Percentiles rank a stretch among this genome's conserved stretches.
phyloP scores from a whole-genome alignment of 2,113 vertebrate species.

The Entomyzon cyanotis region DNA sequence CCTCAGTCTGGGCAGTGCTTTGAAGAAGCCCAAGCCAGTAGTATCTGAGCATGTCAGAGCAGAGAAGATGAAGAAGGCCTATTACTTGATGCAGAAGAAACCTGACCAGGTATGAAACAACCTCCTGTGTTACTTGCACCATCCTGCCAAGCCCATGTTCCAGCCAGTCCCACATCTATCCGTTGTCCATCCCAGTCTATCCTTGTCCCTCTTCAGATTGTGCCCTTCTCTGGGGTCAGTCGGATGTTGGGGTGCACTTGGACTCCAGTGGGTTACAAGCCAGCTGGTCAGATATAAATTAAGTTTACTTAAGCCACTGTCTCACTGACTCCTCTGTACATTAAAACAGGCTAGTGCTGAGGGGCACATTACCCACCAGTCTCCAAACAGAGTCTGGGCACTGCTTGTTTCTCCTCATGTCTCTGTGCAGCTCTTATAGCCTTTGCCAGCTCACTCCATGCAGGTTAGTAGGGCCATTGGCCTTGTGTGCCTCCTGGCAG shows the following conservation, averaged over 20 bases:
- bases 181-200: background rate
- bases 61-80: slow-evolving; percentile 90
- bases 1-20: slow-evolving; percentile 65
- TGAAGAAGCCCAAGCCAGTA: slow-evolving; percentile 57
- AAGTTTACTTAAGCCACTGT: background rate
- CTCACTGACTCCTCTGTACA: background rate
- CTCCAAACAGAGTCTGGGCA: background rate
- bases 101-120: slow-evolving; percentile 81
- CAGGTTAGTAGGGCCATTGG: background rate
- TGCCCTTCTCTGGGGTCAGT: background rate
- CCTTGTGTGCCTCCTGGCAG: background rate
- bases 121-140: background rate
- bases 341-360: background rate
- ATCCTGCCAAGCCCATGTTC: background rate
- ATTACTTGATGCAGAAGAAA: slow-evolving; percentile 83
- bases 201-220: background rate
- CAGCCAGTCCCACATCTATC: background rate
- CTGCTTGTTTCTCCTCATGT: background rate
- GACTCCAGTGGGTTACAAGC: background rate
- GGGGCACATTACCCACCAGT: background rate
- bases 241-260: background rate
- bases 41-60: slow-evolving; percentile 74
- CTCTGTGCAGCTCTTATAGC: background rate
- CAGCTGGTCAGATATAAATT: background rate
- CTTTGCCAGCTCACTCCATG: background rate